Percentiles rank a stretch among this genome's conserved stretches.
phyloP scores from a whole-genome alignment of 2,888 invertebrate species.

The Sialis fuliginosa region DNA sequence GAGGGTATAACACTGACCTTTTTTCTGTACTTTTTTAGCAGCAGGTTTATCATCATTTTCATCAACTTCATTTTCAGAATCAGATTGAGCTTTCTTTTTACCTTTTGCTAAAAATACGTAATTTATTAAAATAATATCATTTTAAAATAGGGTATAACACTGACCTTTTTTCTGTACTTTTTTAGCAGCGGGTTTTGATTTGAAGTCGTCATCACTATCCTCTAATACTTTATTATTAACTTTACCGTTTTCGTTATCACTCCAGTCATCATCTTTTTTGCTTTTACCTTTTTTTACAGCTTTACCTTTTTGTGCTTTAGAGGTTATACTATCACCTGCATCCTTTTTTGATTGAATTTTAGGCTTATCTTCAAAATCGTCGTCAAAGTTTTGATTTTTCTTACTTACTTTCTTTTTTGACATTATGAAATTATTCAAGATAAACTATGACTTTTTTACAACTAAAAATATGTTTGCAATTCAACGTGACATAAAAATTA shows the following conservation, averaged over 20 bases:
- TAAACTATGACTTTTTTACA: background rate
- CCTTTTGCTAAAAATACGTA: background rate
- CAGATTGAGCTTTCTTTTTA: constrained; percentile 11
- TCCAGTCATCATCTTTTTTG: constrained; percentile 27
- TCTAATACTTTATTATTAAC: constrained; percentile 18
- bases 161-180: constrained; percentile 7
- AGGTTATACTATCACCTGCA: constrained; percentile 28
- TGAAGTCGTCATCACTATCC: constrained; percentile 21
- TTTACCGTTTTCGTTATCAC: constrained; percentile 21
- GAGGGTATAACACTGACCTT: background rate
- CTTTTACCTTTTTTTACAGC: constrained; percentile 31
- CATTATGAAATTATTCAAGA: constrained; percentile 21
- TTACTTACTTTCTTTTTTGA: constrained; percentile 40
- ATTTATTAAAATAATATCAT: background rate
- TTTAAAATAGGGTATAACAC: background rate
- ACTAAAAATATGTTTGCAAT: no score
- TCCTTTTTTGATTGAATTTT: constrained; percentile 15
- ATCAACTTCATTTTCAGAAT: constrained; percentile 20
- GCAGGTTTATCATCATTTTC: constrained; percentile 12
- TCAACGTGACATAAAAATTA: no score
- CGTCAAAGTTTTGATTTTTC: constrained; percentile 36
- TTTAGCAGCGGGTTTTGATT: constrained; percentile 17
- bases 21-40: constrained; percentile 10
- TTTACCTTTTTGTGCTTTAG: constrained; percentile 25
- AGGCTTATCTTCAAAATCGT: constrained; percentile 29